phyloP scores from a whole-genome alignment of 2,888 invertebrate species.

The Teinopalpus imperialis region DNA sequence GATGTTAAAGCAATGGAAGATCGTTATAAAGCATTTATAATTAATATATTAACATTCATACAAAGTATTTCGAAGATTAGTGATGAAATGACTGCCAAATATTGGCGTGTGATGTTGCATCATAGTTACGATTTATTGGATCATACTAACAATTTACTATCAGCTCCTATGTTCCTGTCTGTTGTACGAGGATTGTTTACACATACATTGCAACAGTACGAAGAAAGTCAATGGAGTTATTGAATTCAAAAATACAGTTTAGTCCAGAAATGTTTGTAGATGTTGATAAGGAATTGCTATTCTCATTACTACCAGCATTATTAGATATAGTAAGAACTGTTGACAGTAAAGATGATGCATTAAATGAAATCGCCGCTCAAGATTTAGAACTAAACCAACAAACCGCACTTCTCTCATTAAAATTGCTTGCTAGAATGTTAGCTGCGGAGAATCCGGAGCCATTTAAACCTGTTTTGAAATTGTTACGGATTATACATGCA shows the following conservation, averaged over 20 bases:
- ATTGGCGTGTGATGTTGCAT: conserved; percentile 91
- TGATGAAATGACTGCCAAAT: conserved; percentile 86
- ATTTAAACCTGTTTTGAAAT: conserved; percentile 87
- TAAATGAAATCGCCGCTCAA: conserved; percentile 59
- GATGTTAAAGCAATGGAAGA: conserved; percentile 78
- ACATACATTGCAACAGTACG: conserved; percentile 88
- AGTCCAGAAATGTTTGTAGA: conserved; percentile 83
- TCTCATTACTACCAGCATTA: conserved; percentile 83
- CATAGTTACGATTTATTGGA: conserved; percentile 91
- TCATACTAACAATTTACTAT: conserved; percentile 89
- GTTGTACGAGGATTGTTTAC: conserved; percentile 88
- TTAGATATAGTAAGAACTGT: conserved; percentile 81
- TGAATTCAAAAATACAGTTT: conserved; percentile 90
- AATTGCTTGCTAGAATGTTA: conserved; percentile 89
- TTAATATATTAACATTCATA: conserved; percentile 85
- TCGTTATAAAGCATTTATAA: conserved; percentile 86
- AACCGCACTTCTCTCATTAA: conserved; percentile 90
- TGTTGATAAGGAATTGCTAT: conserved; percentile 74
- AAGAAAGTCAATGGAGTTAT: conserved; percentile 91
- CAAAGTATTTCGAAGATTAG: conserved; percentile 84
- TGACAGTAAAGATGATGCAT: conserved; percentile 54
- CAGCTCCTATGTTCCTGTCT: conserved; percentile 89
- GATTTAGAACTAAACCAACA: conserved; percentile 89
- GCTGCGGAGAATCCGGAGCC: conserved; percentile 85
- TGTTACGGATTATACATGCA: conserved; percentile 83